Evolutionary conservation across 2,888 invertebrate genomes (phyloP).

Genomic region (Alloplasta piceator): DNA sequence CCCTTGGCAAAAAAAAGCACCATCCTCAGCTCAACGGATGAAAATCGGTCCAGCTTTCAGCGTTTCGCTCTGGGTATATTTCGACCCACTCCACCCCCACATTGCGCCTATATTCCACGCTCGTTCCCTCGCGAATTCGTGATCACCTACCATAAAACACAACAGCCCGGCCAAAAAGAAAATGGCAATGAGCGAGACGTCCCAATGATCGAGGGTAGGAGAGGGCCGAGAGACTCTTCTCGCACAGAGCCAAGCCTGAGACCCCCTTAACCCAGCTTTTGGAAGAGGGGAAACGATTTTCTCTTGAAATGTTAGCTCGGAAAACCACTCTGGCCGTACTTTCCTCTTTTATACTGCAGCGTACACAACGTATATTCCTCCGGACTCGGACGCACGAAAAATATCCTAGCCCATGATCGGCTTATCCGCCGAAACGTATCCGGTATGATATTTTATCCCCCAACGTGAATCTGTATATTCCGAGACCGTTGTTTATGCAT

Average conservation of each 20-base stretch:
- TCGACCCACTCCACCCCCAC: neutral
- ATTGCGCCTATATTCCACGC: neutral
- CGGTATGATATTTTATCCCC: slow-evolving; percentile 70
- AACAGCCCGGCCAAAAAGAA: slow-evolving; percentile 28
- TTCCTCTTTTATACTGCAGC: slow-evolving; percentile 2
- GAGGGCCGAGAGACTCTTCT: slow-evolving; percentile 64
- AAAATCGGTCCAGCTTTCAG: slow-evolving; percentile 41
- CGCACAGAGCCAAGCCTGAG: slow-evolving; percentile 49
- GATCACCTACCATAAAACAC: slow-evolving; percentile 50
- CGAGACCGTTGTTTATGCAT: slow-evolving; percentile 17
- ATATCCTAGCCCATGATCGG: slow-evolving; percentile 69
- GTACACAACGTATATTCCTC: slow-evolving; percentile 3
- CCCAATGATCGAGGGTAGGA: slow-evolving; percentile 72
- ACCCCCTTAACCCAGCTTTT: neutral
- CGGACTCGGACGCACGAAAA: slow-evolving; percentile 59
- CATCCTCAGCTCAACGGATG: slow-evolving; percentile 33
- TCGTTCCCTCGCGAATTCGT: slow-evolving; percentile 25
- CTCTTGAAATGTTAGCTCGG: slow-evolving; percentile 63
- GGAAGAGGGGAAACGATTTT: slow-evolving; percentile 7
- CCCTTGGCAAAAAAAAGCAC: slow-evolving; percentile 50
- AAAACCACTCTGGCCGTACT: slow-evolving; percentile 49
- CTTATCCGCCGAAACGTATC: slow-evolving; percentile 70
- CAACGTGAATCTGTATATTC: slow-evolving; percentile 43
- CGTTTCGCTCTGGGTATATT: neutral
- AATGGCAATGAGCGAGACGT: slow-evolving; percentile 70